Conservation (phyloP, 2,113 vertebrate species). For the Serinus canaria region DNA sequence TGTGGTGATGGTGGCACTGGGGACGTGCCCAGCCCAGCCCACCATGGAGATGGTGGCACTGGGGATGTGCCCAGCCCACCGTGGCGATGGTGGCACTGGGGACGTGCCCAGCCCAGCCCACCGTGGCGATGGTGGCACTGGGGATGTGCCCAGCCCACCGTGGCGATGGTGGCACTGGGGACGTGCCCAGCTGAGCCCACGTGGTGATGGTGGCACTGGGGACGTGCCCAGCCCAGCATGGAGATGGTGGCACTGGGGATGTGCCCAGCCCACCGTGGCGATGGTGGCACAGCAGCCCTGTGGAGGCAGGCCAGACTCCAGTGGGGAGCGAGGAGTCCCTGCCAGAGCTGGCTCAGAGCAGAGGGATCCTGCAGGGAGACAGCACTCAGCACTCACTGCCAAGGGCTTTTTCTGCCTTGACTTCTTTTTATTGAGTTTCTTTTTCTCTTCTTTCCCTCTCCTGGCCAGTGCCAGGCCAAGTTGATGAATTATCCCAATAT, state of each 20-base stretch:
- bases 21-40: background rate
- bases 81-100: too few relatives aligned
- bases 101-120: background rate
- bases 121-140: too few relatives aligned
- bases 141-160: fast-evolving
- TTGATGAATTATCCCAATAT: slow-evolving; percentile 82
- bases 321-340: background rate
- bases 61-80: too few relatives aligned
- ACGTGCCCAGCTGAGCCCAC: too few relatives aligned
- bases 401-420: background rate
- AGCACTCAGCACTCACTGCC: fast-evolving
- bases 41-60: too few relatives aligned
- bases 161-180: fast-evolving
- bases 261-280: too few relatives aligned
- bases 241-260: background rate
- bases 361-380: background rate
- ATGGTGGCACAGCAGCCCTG: background rate
- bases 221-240: too few relatives aligned
- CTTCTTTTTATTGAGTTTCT: background rate
- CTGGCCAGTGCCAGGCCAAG: slow-evolving; percentile 42
- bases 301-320: background rate
- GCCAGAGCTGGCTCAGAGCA: background rate
- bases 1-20: too few relatives aligned
- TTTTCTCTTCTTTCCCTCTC: background rate
- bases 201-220: too few relatives aligned